phyloP scores from a whole-genome alignment of 2,113 vertebrate species.

The Phylloscopus whistleri region DNA sequence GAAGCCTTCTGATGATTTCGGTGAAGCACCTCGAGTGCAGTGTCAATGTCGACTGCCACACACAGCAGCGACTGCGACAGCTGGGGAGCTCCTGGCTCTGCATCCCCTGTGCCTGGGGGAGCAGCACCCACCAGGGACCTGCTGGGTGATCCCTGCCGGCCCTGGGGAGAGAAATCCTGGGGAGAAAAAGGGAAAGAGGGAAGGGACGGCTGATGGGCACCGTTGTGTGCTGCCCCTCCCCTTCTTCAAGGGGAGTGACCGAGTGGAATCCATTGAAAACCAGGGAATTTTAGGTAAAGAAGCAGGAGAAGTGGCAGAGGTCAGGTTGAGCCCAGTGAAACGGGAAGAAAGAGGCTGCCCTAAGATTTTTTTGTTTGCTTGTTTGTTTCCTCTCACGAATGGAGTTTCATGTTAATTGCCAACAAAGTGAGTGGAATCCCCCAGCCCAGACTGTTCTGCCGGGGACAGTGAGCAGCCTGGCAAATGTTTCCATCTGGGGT shows the following conservation, averaged over 20 bases:
- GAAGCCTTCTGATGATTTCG: too few species aligned
- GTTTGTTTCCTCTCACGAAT: not conserved
- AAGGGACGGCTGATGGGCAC: accelerated
- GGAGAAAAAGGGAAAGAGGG: too few species aligned
- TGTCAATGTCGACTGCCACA: too few species aligned
- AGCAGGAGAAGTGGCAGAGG: not conserved
- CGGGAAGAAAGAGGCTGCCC: not conserved
- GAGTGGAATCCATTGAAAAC: accelerated
- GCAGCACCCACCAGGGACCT: accelerated
- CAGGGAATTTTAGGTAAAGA: accelerated
- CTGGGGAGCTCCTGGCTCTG: accelerated
- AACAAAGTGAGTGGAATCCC: not conserved
- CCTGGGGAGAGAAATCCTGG: accelerated
- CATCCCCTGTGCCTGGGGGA: not conserved
- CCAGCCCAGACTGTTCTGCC: not conserved
- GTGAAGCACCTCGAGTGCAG: too few species aligned
- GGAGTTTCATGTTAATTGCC: not conserved
- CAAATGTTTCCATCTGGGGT: not conserved
- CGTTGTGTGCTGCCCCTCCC: accelerated
- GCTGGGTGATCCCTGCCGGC: accelerated
- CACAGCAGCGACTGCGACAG: too few species aligned
- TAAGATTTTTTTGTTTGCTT: not conserved
- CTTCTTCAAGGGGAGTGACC: accelerated
- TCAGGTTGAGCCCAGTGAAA: accelerated
- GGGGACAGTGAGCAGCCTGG: not conserved